Conservation (phyloP, 2,113 vertebrate genomes). For the Toxotes jaculatrix region DNA sequence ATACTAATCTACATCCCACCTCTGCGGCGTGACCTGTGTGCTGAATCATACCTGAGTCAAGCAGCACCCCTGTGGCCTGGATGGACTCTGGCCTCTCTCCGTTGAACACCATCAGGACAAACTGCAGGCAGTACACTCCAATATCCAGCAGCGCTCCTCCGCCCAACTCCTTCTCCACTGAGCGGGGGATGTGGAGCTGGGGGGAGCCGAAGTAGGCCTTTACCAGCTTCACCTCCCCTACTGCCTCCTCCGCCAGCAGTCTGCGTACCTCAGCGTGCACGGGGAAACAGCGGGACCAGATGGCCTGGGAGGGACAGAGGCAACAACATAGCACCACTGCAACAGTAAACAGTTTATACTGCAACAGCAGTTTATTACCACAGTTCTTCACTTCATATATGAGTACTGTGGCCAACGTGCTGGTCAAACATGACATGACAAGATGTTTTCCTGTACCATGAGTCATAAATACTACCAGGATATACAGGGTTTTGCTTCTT, state of each 20-base stretch:
- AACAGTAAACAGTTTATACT: background rate
- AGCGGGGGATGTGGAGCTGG: conserved; percentile 76
- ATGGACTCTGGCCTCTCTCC: conserved; percentile 81
- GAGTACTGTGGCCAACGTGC: conserved; percentile 13
- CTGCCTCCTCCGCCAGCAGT: conserved; percentile 70
- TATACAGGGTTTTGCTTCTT: background rate
- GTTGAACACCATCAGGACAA: conserved; percentile 87
- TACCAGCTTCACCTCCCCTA: conserved; percentile 83
- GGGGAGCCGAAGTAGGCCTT: conserved; percentile 78
- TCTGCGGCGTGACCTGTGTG: conserved; percentile 10
- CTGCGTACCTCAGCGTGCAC: conserved; percentile 78
- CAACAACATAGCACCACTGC: background rate
- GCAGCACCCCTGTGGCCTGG: conserved; percentile 74
- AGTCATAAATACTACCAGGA: background rate
- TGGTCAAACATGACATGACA: conserved; percentile 8
- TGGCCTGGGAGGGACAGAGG: conserved; percentile 67
- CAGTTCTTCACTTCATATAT: conserved; percentile 5
- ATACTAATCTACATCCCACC: conserved; percentile 12
- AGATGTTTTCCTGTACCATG: conserved; percentile 3
- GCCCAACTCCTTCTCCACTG: conserved; percentile 79
- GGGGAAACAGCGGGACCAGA: conserved; percentile 82
- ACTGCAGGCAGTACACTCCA: conserved; percentile 83
- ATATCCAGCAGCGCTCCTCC: conserved; percentile 81
- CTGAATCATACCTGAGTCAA: conserved; percentile 79
- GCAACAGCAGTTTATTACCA: conserved; percentile 16